Evolutionary conservation across 1,140 invertebrate species (phyloP), one percentile per base, ranked within the genome.

Genomic region (Akabosia matsudoensis): DNA sequence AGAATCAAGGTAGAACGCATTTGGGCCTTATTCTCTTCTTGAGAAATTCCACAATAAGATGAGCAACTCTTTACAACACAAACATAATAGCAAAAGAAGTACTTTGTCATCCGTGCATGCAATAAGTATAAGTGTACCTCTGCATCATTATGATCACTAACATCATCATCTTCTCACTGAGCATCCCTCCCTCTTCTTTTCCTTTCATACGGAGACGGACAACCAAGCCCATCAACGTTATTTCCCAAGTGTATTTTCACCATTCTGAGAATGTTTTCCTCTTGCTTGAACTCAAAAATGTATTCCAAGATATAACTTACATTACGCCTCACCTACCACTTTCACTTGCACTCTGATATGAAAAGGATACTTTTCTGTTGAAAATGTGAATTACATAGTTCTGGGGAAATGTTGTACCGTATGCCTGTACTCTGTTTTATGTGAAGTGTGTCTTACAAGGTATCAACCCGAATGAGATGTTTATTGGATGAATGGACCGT

Each of bases 261-360:
- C 31, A 67, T 67, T 67, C 61, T 67, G 24, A 61, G 13, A 67
- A 67, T 67, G 61, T 67, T 67, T 67, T 67, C 54, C 61, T 67
- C 61, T 10, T 67, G 61, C 61, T 67, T 31, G 54, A 13, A 56
- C 61, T 30, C 61, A 18, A 45, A 45, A 7, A 45, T 7, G 7
- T 45, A 45, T 45, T 10, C 18, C 7, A 18, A 45, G 37, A 10
- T 7, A 45, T 45, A 45, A n/a, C n/a, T n/a, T 45, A 45, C 37
- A 45, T 18, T n/a, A 45, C 37, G 18, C 37, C 18, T 45, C 37
- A 45, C 37, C 18, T 45, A 61, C 54, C 54, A 61, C 54, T 61
- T 61, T 61, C 24, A 13, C 54, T n/a, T 14, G 7, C 54, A 16
- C 54, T 61, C 54, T 24, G 10, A n/a, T 10, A 51, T 51, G n/a